Evolutionary conservation across 2,797 vertebrate genomes (phyloP).

Genomic region (Xiphorhynchus erythropygius): DNA sequence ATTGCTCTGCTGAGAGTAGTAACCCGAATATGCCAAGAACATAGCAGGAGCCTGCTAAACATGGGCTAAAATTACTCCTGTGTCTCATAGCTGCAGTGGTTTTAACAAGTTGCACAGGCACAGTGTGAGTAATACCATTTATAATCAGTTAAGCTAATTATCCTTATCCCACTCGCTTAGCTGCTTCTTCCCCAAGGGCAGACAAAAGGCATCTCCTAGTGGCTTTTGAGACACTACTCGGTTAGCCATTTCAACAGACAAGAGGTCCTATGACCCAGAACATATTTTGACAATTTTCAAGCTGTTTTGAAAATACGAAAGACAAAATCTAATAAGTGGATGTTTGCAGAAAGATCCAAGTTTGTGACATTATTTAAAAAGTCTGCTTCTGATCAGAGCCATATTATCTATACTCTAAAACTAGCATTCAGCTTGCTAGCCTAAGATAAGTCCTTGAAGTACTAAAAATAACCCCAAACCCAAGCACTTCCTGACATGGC

Average conservation of each 20-base stretch:
- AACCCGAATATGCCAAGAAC: slow-evolving; percentile 14
- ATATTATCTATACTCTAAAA: neutral
- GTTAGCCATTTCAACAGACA: neutral
- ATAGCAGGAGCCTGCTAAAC: neutral
- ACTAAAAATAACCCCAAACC: neutral
- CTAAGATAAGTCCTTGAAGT: neutral
- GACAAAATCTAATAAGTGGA: neutral
- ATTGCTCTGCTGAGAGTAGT: slow-evolving; percentile 11
- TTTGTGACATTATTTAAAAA: neutral
- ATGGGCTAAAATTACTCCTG: neutral
- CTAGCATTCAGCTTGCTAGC: neutral
- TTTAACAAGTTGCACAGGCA: neutral
- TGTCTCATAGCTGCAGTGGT: neutral
- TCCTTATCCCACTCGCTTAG: neutral
- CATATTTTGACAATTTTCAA: neutral
- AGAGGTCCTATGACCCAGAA: neutral
- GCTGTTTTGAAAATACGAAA: neutral
- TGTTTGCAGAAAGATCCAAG: neutral
- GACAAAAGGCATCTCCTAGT: neutral
- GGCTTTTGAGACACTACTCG: neutral
- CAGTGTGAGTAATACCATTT: neutral
- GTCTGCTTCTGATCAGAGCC: neutral
- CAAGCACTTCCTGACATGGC: neutral
- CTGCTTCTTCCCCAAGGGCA: neutral
- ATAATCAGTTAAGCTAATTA: slow-evolving; percentile 16